Conservation (phyloP, 2,113 vertebrate species). For the Hucho hucho region DNA sequence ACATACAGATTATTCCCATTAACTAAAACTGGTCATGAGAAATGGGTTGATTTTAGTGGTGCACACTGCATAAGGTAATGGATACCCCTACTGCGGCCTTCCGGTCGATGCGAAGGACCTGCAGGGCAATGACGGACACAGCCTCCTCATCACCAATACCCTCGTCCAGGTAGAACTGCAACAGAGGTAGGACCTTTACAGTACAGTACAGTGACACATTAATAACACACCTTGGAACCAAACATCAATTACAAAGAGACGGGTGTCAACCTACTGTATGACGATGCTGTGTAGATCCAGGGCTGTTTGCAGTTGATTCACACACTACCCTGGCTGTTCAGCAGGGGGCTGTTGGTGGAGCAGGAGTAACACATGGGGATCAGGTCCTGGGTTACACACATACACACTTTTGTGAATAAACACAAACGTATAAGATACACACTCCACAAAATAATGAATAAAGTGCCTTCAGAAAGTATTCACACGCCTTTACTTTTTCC, state of each 20-base stretch:
- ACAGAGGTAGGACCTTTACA: constrained; percentile 90
- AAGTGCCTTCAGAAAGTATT: no score
- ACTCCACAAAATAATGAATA: background rate
- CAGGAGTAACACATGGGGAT: constrained; percentile 96
- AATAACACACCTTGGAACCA: background rate
- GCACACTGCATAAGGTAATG: constrained; percentile 50
- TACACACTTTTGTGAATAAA: background rate
- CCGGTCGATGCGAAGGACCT: constrained; percentile 79
- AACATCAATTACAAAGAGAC: background rate
- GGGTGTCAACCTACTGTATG: constrained; percentile 81
- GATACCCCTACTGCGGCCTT: constrained; percentile 77
- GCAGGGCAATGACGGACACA: constrained; percentile 91
- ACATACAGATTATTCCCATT: no score
- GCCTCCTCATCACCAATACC: constrained; percentile 93
- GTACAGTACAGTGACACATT: background rate
- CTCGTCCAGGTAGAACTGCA: constrained; percentile 93
- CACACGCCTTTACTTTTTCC: no score
- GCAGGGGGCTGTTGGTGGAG: constrained; percentile 93
- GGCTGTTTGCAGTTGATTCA: constrained; percentile 95
- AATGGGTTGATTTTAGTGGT: background rate
- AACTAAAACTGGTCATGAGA: background rate
- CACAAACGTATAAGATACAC: background rate
- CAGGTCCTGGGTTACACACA: constrained; percentile 81
- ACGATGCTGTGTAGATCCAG: constrained; percentile 93
- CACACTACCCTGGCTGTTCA: constrained; percentile 89